Evolutionary conservation across 1,140 invertebrate genomes (phyloP).

Genomic region (Anastrepha obliqua): DNA sequence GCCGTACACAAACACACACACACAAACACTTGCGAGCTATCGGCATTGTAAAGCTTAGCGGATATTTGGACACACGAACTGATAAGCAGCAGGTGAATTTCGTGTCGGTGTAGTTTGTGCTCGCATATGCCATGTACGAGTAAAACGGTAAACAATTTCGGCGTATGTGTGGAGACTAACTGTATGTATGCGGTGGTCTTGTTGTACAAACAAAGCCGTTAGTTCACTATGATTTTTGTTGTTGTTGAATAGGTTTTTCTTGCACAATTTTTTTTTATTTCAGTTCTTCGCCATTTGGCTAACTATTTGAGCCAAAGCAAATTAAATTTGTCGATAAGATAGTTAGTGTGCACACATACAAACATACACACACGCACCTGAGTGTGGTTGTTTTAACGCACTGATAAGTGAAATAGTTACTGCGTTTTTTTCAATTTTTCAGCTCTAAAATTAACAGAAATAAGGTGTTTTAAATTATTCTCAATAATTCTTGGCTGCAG

Average conservation of each 20-base stretch:
- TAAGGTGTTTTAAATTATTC: too few relatives aligned
- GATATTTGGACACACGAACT: neutral
- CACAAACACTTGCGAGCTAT: neutral
- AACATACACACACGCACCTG: too few relatives aligned
- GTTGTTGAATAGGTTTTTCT: neutral
- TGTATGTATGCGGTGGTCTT: neutral
- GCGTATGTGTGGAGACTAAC: neutral
- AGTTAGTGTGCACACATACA: neutral
- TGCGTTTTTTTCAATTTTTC: neutral
- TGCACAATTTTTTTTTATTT: neutral
- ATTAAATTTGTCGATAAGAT: slow-evolving; percentile 20
- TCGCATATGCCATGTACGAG: too few relatives aligned
- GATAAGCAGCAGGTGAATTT: slow-evolving; percentile 31
- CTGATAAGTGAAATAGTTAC: slow-evolving; percentile 2
- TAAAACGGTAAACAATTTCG: neutral
- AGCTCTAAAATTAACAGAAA: neutral
- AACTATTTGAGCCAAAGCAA: slow-evolving; percentile 3
- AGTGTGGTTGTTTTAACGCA: neutral
- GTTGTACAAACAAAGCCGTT: neutral
- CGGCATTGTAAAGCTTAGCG: neutral
- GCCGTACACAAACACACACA: neutral
- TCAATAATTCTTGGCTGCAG: too few relatives aligned
- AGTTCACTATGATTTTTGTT: neutral
- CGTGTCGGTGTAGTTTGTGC: neutral
- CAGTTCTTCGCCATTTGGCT: neutral